Percentiles rank a stretch among this genome's conserved stretches.
Evolutionary conservation across 2,797 vertebrate species (phyloP).

Genomic region (Manis pentadactyla): DNA sequence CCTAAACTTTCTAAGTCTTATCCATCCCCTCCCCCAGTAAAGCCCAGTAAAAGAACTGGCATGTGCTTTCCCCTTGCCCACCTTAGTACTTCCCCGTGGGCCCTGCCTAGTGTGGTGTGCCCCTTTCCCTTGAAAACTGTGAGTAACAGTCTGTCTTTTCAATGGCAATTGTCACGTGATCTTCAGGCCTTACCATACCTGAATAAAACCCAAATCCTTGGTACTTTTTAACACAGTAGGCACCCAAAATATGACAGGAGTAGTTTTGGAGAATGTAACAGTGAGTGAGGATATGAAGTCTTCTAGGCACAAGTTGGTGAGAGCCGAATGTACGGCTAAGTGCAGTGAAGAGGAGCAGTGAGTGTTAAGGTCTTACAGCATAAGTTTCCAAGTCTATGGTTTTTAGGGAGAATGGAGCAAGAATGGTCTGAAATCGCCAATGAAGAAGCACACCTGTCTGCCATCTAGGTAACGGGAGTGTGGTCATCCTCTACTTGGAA

Average conservation of each 20-base stretch:
- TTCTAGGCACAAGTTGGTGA: neutral
- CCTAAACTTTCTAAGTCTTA: neutral
- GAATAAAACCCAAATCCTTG: neutral
- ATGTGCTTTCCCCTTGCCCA: neutral
- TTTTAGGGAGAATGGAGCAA: neutral
- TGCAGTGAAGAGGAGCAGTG: neutral
- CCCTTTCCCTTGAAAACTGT: neutral
- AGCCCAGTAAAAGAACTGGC: too few species aligned
- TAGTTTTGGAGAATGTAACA: neutral
- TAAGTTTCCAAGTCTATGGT: neutral
- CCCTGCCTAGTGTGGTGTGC: neutral
- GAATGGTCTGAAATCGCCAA: neutral
- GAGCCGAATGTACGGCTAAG: neutral
- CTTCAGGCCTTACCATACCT: neutral
- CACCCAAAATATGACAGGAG: neutral
- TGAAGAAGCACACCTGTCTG: neutral
- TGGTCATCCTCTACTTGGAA: neutral
- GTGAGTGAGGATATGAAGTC: neutral
- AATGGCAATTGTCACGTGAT: neutral
- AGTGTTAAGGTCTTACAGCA: neutral
- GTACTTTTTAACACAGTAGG: neutral
- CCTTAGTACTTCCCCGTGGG: accelerated
- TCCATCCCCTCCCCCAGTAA: neutral
- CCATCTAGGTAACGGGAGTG: neutral
- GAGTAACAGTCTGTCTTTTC: neutral